Evolutionary conservation across 2,797 vertebrate species (phyloP).

Genomic region (Ispidina picta): DNA sequence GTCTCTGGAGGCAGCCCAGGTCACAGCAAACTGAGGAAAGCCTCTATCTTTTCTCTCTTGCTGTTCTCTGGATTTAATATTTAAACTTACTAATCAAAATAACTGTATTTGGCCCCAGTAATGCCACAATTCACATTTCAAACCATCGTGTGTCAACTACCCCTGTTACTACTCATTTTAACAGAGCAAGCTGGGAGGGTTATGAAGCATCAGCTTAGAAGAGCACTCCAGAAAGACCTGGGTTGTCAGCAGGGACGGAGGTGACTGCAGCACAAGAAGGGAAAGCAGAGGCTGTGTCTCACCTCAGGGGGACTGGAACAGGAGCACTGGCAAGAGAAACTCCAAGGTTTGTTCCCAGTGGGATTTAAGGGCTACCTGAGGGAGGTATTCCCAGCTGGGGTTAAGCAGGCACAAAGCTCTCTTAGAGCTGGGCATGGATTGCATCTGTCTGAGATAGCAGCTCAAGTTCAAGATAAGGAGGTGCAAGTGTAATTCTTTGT

Average conservation of each 20-base stretch:
- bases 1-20: slow-evolving; percentile 38
- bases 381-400: not conserved
- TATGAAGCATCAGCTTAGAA: not conserved
- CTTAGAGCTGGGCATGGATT: not conserved
- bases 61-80: not conserved
- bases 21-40: slow-evolving; percentile 36
- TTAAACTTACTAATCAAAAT: not conserved
- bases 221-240: not conserved
- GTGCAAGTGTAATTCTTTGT: not conserved
- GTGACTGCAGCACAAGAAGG: not conserved
- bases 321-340: not conserved
- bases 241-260: not conserved
- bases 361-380: not conserved
- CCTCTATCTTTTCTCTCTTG: slow-evolving; percentile 50
- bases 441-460: not conserved
- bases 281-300: not conserved
- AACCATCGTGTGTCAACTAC: not conserved
- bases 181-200: not conserved
- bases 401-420: not conserved
- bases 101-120: not conserved
- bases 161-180: not conserved
- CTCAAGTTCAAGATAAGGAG: not conserved
- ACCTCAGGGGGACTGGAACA: not conserved
- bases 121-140: not conserved
- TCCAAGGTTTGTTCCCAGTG: not conserved